These are phyloP conservation scores for Aricia artaxerxes DNA, from an alignment of 2,888 invertebrate species.

Conservation along the genomic window DNA sequence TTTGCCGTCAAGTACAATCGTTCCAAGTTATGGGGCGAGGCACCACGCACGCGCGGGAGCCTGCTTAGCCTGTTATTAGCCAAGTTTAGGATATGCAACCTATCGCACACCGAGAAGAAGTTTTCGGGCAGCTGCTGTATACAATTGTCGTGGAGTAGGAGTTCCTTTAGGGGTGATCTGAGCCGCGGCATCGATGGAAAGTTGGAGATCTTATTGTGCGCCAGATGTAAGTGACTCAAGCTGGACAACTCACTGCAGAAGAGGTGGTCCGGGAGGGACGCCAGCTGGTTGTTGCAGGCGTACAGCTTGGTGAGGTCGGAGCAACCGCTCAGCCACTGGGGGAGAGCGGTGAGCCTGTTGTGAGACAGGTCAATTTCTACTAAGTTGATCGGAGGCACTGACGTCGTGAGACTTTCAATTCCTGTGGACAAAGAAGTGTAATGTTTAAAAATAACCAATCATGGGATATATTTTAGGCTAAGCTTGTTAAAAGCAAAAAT, in stretches of 20 bases:
- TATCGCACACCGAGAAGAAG: constrained; percentile 85
- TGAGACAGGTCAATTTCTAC: constrained; percentile 89
- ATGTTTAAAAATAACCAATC: neutral
- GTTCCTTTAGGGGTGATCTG: constrained; percentile 83
- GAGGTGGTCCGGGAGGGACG: constrained; percentile 85
- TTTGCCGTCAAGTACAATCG: constrained; percentile 88
- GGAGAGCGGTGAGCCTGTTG: constrained; percentile 86
- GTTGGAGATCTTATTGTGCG: constrained; percentile 87
- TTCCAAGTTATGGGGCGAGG: constrained; percentile 82
- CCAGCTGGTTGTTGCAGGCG: constrained; percentile 87
- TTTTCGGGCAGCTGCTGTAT: constrained; percentile 87
- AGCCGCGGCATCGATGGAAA: constrained; percentile 86
- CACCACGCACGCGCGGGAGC: constrained; percentile 82
- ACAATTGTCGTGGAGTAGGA: constrained; percentile 89
- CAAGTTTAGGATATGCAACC: constrained; percentile 86
- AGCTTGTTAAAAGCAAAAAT: no score
- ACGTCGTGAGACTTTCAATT: constrained; percentile 85
- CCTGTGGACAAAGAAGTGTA: constrained; percentile 74
- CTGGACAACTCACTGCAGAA: constrained; percentile 87
- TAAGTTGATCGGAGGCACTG: constrained; percentile 85
- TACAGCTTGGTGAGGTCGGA: constrained; percentile 85
- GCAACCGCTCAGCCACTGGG: constrained; percentile 89
- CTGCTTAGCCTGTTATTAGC: constrained; percentile 89
- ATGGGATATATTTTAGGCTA: neutral
- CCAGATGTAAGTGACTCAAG: constrained; percentile 86